Evolutionary conservation across 2,888 invertebrate genomes (phyloP), one percentile per base, ranked within the genome.

Genomic region (Brassicogethes aeneus): DNA sequence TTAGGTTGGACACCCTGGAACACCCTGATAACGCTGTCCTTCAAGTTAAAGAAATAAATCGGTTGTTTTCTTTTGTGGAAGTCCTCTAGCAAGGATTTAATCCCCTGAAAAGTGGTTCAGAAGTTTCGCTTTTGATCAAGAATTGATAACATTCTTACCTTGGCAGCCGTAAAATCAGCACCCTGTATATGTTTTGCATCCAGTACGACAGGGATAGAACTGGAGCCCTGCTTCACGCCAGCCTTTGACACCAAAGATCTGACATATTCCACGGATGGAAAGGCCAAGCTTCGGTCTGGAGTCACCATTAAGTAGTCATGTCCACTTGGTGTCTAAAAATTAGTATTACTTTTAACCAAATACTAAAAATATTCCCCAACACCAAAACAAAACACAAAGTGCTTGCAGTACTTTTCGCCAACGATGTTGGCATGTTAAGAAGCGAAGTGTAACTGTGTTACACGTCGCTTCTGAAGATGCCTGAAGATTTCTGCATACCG

Each of bases 231-330:
- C 51, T 74, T 73, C 7, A 73, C 69, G 13, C 77, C 82, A 12
- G 79, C 83, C 69, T 87, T 87, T 58, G 80, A 78, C 44, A 92
- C 79, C 47, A 84, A 77, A 34, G 70, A 66, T 40, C 77, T 68
- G 2, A 80, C 76, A 54, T 80, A 79, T 47, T 79, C 79, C 3
- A 79, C 77, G 3, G 79, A 77, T 12, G 80, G 80, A 59, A 80
- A 81, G 2, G 74, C 71, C 16, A 80, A 65, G 56, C 77, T 79
- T 51, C 79, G 66, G 52, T 79, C 78, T 1, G 79, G 79, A 2
- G 75, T 77, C 33, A 78, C 74, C 30, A 73, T 65, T 23, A 78
- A 61, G 55, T 76, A 77, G 43, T 77, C 74, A 50, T 65, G 69
- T 15, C 75, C 76, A 42, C 65, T 67, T 13, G 68, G 53, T 44